phyloP scores from a whole-genome alignment of 2,797 vertebrate species.

The Sebastes hubbsi region DNA sequence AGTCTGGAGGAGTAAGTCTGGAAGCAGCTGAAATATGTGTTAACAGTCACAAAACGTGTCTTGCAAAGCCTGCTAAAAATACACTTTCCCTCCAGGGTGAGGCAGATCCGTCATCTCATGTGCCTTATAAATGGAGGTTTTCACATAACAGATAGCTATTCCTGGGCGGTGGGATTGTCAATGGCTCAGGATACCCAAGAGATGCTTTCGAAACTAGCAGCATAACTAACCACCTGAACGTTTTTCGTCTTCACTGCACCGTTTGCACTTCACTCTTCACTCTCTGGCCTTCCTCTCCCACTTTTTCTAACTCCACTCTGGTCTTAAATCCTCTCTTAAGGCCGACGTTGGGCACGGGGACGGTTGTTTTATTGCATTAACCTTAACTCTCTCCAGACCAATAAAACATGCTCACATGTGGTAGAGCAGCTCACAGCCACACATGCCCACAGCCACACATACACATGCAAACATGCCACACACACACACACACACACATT shows the following conservation, averaged over 20 bases:
- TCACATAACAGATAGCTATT: conserved; percentile 30
- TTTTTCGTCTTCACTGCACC: conserved; percentile 23
- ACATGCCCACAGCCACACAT: conserved; percentile 41
- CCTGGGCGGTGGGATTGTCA: conserved; percentile 10
- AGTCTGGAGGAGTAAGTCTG: conserved; percentile 39
- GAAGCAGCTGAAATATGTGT: conserved; percentile 70
- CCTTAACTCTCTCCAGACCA: conserved; percentile 70
- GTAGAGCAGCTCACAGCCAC: conserved; percentile 52
- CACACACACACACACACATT: conserved; percentile 10
- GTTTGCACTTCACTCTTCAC: conserved; percentile 20
- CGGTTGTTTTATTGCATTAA: conserved; percentile 78
- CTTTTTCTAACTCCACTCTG: conserved; percentile 25
- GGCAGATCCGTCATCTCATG: conserved; percentile 38
- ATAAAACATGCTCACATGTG: conserved; percentile 78
- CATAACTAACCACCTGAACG: conserved; percentile 25
- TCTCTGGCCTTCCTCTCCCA: conserved; percentile 4
- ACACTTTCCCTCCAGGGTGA: conserved; percentile 28
- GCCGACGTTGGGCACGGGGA: conserved; percentile 63
- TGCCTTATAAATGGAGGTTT: conserved; percentile 43
- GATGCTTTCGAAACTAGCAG: conserved; percentile 11
- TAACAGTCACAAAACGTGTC: conserved; percentile 56
- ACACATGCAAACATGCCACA: conserved; percentile 37
- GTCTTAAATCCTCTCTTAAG: conserved; percentile 61
- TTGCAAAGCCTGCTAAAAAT: conserved; percentile 58
- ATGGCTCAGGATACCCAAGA: not conserved